Base-by-base conservation (phyloP, 1,140 invertebrate species). In the Dysdera silvatica region DNA sequence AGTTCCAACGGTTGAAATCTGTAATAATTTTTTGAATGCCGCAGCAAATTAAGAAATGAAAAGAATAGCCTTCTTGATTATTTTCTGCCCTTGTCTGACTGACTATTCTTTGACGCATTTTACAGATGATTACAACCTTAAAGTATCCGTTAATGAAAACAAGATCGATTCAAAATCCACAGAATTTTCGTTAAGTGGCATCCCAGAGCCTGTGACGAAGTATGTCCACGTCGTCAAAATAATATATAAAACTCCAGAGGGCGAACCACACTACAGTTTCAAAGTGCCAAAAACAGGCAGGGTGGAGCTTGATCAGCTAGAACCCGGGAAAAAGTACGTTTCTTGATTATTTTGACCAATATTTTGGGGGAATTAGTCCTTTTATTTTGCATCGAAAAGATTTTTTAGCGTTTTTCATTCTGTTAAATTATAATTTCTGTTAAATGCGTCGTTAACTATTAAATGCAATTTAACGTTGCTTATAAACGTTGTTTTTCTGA, bases 141-240 rank as follows among this genome's bases (percentile, higher is more conserved):
- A 79, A 29, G 80, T 92, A 0, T 84, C 87, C 64, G 83, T 87
- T 0, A 82, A 83, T 35, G 26, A 81, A 83, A 54, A 82, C 91
- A 4, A 88, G 87, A 33, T 86, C 84, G 18, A 84, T 32, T 12
- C 41, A 16, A 35, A 60, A 8, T 62, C 56, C 8, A 62, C 65
- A 20, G 31, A 55, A 8, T 68, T 88, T 1, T 86, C 88, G 70
- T 80, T 93, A 2, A 81, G 81, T 48, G 89, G 90, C 6, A 84
- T 93, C 0, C 89, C 90, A 4, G 83, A 86, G 71, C 90, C 90
- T 0, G 85, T 89, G 66, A 88, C 91, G 68, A 89, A 92, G 71
- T 91, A 87, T 76, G 87, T 94, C n/a, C 87, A 91, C 68, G 89
- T 95, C 66, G 91, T 87, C 75, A 81, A 88, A 65, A 86, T 88